Conservation (phyloP, 2,888 invertebrate genomes). For the Galeruca laticollis region DNA sequence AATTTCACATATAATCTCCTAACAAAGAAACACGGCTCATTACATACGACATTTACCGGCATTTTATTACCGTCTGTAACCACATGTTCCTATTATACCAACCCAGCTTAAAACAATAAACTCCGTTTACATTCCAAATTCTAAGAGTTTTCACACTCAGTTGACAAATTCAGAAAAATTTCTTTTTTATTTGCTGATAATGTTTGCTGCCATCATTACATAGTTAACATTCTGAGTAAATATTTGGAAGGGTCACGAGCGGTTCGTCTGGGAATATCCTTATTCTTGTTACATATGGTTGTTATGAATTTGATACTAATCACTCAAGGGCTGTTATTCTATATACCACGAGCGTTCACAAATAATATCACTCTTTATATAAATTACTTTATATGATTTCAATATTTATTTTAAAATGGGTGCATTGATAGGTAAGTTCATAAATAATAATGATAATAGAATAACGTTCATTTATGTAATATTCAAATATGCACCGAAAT, state of each 20-base stretch:
- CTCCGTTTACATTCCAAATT: conserved; percentile 37
- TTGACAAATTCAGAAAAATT: conserved; percentile 39
- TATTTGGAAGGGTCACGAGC: conserved; percentile 37
- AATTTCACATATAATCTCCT: conserved; percentile 17
- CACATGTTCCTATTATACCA: conserved; percentile 13
- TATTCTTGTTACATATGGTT: not conserved
- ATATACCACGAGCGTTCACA: too few relatives aligned
- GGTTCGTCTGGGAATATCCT: conserved; percentile 10
- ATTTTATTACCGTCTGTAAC: conserved; percentile 17
- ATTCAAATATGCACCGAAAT: too few relatives aligned
- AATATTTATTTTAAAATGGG: too few relatives aligned
- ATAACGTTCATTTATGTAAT: too few relatives aligned
- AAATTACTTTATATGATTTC: too few relatives aligned
- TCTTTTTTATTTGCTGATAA: conserved; percentile 31
- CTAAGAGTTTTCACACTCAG: conserved; percentile 41
- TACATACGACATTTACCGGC: conserved; percentile 19
- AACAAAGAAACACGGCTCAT: conserved; percentile 26
- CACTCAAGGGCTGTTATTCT: too few relatives aligned
- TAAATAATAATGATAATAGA: too few relatives aligned
- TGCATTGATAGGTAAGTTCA: too few relatives aligned
- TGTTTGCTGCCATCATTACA: conserved; percentile 41
- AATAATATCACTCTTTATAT: too few relatives aligned
- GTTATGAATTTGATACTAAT: not conserved
- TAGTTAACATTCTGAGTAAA: conserved; percentile 39
- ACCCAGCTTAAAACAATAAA: conserved; percentile 39